Evolutionary conservation across 2,113 vertebrate species (phyloP), one percentile per base, ranked within the genome.

Genomic region (Spermophilus dauricus): DNA sequence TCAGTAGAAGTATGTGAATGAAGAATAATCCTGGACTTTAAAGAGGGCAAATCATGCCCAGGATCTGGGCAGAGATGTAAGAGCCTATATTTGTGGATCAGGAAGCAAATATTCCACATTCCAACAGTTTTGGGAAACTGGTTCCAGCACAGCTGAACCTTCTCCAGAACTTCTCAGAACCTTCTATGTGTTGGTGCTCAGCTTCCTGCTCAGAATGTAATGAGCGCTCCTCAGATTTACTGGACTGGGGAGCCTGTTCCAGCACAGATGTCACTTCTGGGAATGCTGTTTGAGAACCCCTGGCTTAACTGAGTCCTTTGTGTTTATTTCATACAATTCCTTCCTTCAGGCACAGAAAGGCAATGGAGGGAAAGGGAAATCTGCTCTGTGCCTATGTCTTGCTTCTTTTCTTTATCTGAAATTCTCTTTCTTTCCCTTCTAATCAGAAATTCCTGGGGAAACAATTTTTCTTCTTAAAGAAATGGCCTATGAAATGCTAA

Each of bases 31-130:
- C 28, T 73, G 18, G 34, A 61, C 45, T 26, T 39, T 58, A 90
- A 81, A 73, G 61, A 61, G 69, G 82, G 32, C 32, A 69, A 96
- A 45, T 10, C 10, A 9, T 20, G 2, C 26, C 32, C 16, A 63
- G n/a, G 5, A 14, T 75, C 39, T 63, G 70, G 82, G 80, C n/a
- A n/a, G 53, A 72, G 28, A 76, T 34, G 56, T 24, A 42, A 92
- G 70, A 14, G 85, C 16, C 24, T 75, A 13, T 22, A 69, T 39
- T 65, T 69, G 30, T n/a, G 20, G 39, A 83, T 80, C 32, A 56
- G 34, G 45, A 22, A 95, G 67, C 90, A 89, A 93, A 80, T 84
- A 80, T 13, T 83, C 56, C 75, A 28, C n/a, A 42, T 61, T 90
- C 26, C 73, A 86, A 58, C 3, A 18, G 65, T 12, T 86, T 34